A percentile compares a stretch with the other conserved stretches of the same genome.
These are phyloP conservation scores for Crossaster papposus DNA, from an alignment of 53 echinoderm and acorn worm genomes.

Conservation along the genomic window DNA sequence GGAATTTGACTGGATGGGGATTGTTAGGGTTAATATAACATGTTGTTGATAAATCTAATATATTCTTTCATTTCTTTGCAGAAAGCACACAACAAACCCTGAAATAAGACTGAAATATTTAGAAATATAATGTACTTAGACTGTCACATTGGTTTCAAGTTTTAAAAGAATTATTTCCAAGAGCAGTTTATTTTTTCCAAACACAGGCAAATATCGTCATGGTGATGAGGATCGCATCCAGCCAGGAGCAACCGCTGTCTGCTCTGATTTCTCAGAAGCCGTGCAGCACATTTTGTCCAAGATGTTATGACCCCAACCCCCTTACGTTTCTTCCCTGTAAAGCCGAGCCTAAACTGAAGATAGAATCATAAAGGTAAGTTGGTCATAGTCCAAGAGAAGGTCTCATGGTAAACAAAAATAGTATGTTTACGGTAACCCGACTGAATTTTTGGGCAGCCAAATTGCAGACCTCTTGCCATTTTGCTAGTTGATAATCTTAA, in stretches of 20 bases:
- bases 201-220: conserved; percentile 80
- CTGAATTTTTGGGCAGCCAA: no score
- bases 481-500: no score
- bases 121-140: no score
- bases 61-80: neutral
- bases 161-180: neutral
- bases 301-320: conserved; percentile 55
- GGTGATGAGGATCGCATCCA: conserved; percentile 80
- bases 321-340: neutral
- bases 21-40: no score
- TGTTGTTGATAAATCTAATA: no score
- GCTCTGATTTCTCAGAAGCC: conserved; percentile 79
- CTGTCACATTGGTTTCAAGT: neutral
- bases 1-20: no score
- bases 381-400: neutral
- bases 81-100: neutral
- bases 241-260: conserved; percentile 63
- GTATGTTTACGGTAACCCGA: no score
- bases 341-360: neutral
- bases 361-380: neutral
- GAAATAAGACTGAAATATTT: neutral
- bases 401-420: neutral
- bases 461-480: no score
- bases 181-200: neutral
- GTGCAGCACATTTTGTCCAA: conserved; percentile 78